Evolutionary conservation across 2,888 invertebrate genomes (phyloP).

Genomic region (Drosophila eohydei): DNA sequence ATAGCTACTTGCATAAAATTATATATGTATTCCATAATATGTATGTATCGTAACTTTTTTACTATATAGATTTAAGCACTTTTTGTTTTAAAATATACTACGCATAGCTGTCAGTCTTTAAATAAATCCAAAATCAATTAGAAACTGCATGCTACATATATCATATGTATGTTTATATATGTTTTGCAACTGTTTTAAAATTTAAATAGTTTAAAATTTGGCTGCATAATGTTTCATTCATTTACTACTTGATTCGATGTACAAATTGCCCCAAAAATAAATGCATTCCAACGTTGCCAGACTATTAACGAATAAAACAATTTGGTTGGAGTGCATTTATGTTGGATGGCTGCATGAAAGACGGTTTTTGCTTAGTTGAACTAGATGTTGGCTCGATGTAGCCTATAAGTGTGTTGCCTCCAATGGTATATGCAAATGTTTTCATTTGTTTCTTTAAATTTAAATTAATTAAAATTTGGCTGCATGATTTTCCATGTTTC

Average conservation of each 20-base stretch:
- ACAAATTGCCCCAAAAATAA: slow-evolving; percentile 32
- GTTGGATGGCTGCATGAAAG: slow-evolving; percentile 16
- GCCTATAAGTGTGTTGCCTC: not conserved
- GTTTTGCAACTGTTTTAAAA: slow-evolving; percentile 39
- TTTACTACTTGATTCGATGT: slow-evolving; percentile 64
- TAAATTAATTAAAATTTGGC: slow-evolving; percentile 9
- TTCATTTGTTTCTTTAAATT: not conserved
- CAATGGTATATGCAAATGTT: not conserved
- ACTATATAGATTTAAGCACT: slow-evolving; percentile 22
- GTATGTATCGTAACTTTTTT: slow-evolving; percentile 26
- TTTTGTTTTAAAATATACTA: slow-evolving; percentile 52
- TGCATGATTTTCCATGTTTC: slow-evolving; percentile 5
- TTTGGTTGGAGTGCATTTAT: not conserved
- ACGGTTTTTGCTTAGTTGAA: slow-evolving; percentile 25
- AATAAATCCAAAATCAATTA: slow-evolving; percentile 63
- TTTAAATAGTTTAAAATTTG: slow-evolving; percentile 61
- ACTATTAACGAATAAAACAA: not conserved
- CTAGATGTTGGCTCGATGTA: not conserved
- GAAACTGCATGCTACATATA: slow-evolving; percentile 39
- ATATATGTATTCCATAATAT: slow-evolving; percentile 37
- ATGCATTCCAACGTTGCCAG: slow-evolving; percentile 38
- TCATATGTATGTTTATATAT: slow-evolving; percentile 18
- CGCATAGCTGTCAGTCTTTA: slow-evolving; percentile 73
- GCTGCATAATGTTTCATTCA: slow-evolving; percentile 22
- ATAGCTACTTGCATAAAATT: slow-evolving; percentile 62